These are phyloP conservation scores for Mizuhopecten yessoensis DNA, from an alignment of 1,140 invertebrate genomes.

Conservation along the genomic window DNA sequence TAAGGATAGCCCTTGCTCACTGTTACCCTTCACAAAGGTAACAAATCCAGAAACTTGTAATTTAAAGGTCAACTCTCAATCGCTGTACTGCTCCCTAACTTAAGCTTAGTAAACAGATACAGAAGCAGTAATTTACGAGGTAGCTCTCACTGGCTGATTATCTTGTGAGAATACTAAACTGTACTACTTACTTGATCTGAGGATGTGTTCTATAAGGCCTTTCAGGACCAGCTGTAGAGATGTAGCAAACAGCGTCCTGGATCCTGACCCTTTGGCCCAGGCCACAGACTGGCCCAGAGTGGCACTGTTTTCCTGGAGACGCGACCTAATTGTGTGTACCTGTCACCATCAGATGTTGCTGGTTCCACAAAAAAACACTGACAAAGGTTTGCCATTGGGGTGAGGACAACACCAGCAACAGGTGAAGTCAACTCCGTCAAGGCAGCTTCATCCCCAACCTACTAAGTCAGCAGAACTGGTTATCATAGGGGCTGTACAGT, in stretches of 20 bases:
- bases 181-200: conserved; percentile 82
- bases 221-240: conserved; percentile 85
- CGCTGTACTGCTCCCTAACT: no score
- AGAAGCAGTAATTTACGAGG: no score
- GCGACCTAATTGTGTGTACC: conserved; percentile 57
- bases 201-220: conserved; percentile 85
- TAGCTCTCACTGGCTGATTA: no score
- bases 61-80: no score
- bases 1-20: not conserved
- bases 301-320: conserved; percentile 65
- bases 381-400: conserved; percentile 82
- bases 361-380: conserved; percentile 79
- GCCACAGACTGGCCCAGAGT: conserved; percentile 60
- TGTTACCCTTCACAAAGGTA: not conserved
- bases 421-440: conserved; percentile 81
- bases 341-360: conserved; percentile 58
- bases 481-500: conserved; percentile 55
- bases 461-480: not conserved
- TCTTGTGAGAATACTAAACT: no score
- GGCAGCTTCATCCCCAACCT: conserved; percentile 82
- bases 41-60: not conserved
- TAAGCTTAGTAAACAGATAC: no score
- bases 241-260: conserved; percentile 79
- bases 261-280: conserved; percentile 70
- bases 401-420: conserved; percentile 82